Evolutionary conservation across 2,888 invertebrate genomes (phyloP), one percentile per base, ranked within the genome.

Genomic region (Eupsilia transversa): DNA sequence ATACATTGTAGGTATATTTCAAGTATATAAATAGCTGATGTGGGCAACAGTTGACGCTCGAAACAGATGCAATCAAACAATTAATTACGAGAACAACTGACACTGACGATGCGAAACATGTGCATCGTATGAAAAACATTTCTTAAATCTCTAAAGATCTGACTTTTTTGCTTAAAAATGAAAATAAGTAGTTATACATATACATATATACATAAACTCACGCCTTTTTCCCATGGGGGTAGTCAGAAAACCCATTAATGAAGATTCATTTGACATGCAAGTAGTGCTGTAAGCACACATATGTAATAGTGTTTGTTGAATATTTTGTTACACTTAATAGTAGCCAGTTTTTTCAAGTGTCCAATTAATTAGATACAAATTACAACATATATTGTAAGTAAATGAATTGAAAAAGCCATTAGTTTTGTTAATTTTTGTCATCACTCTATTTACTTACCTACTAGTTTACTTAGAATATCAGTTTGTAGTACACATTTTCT

Each of bases 21-120:
- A 49, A 20, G 33, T 57, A 5, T 77, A 82, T 72, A 77, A 80
- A 82, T 80, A 80, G 57, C 67, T 54, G 46, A 77, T 66, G 59
- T 69, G 77, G 38, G 52, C 63, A 75, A 46, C 64, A 71, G 59
- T 81, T 73, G 79, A 72, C 60, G 73, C n/a, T 68, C 78, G 66
- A 30, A 69, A 61, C 69, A 83, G 80, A 83, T 75, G 80, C 75
- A 79, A 72, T 83, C 60, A 74, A 71, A 83, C 75, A 72, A 81
- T 79, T 71, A 79, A 78, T 83, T 83, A 60, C 52, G 43, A 75
- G 38, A n/a, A 52, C 57, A 66, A 80, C 63, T 67, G 63, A 33
- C 72, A 41, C 63, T 63, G 61, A 30, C 46, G 33, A 35, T 27
- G 38, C 41, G 23, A 30, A 41, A 71, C 63, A 54, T 54, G 67